A percentile compares a stretch with the other conserved stretches of the same genome.
These are phyloP conservation scores for Acyrthosiphon pisum DNA, from an alignment of 1,140 invertebrate species.

Conservation along the genomic window DNA sequence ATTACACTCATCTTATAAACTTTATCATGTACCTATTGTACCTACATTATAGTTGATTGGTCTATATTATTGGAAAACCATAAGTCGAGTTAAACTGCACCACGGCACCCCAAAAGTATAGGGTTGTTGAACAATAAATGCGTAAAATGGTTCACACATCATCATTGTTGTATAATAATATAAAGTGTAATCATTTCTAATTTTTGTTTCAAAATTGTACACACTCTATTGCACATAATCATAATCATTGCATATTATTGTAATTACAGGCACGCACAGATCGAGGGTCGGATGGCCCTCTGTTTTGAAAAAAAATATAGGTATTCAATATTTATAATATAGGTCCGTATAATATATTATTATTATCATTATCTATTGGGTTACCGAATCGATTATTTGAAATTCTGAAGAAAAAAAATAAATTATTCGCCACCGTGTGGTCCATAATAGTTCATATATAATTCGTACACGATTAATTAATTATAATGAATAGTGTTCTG, in stretches of 20 bases:
- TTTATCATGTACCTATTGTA: background rate
- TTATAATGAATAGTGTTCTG: background rate
- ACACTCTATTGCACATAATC: background rate
- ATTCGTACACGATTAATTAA: background rate
- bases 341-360: background rate
- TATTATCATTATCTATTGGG: background rate
- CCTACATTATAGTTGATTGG: background rate
- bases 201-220: background rate
- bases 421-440: background rate
- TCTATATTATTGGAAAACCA: background rate
- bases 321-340: background rate
- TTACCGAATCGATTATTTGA: background rate
- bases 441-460: background rate
- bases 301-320: too few relatives aligned
- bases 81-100: background rate
- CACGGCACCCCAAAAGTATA: background rate
- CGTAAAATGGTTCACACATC: background rate
- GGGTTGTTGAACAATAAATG: background rate
- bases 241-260: background rate
- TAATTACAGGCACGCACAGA: background rate
- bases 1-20: background rate
- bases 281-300: background rate
- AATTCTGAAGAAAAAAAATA: background rate
- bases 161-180: background rate
- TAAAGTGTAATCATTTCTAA: background rate